A percentile compares a stretch with the other conserved stretches of the same genome.
These are phyloP conservation scores for Ennomos quercinarius DNA, from an alignment of 2,888 invertebrate species.

Conservation along the genomic window DNA sequence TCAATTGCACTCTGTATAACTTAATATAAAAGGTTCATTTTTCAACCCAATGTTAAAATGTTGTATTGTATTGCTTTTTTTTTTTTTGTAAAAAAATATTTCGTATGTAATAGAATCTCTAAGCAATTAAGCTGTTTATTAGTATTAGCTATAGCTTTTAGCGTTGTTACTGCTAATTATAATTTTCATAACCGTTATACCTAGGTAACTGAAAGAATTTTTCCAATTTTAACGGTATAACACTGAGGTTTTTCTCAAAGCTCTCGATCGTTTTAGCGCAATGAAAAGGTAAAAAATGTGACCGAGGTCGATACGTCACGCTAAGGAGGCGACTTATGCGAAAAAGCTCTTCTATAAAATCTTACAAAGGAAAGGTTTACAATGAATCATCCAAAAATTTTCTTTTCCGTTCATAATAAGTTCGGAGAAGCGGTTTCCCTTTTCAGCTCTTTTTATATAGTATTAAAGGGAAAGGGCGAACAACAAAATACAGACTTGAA, in stretches of 20 bases:
- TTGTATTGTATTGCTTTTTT: too few relatives aligned
- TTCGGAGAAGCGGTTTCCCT: constrained; percentile 45
- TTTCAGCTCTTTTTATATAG: constrained; percentile 46
- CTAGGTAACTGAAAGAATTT: too few relatives aligned
- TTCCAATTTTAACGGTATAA: too few relatives aligned
- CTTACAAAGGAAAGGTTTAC: constrained; percentile 50
- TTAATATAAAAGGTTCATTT: too few relatives aligned
- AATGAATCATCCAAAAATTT: constrained; percentile 48
- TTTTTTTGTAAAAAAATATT: too few relatives aligned
- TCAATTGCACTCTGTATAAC: too few relatives aligned
- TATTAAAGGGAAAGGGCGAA: constrained; percentile 47
- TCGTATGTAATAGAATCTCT: too few relatives aligned
- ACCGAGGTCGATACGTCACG: constrained; percentile 39
- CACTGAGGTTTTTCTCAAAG: neutral
- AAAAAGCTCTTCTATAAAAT: constrained; percentile 43
- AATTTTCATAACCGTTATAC: too few relatives aligned
- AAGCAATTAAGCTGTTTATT: too few relatives aligned
- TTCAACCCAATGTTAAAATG: too few relatives aligned
- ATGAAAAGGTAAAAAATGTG: constrained; percentile 25
- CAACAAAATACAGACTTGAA: constrained; percentile 45
- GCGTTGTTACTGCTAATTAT: too few relatives aligned
- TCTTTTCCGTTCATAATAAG: constrained; percentile 46
- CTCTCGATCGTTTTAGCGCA: neutral
- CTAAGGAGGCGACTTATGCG: constrained; percentile 27
- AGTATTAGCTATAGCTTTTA: too few relatives aligned